Base-by-base conservation (phyloP, 2,888 invertebrate genomes). In the Polyploca ridens region DNA sequence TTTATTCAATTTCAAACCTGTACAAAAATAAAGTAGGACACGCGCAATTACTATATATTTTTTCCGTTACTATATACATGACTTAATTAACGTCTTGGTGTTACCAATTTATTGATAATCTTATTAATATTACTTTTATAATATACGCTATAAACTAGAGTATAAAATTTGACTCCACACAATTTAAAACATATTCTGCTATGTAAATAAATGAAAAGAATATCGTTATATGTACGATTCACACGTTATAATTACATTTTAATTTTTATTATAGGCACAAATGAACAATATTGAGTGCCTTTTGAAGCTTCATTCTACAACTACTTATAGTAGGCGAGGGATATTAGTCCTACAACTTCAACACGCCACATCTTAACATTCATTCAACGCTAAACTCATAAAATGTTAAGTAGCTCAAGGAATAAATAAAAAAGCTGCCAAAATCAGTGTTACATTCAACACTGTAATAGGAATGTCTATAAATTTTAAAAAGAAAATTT, bases 281-380 rank as follows among this genome's bases (percentile, higher is more conserved):
- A 90, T 89, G 88, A 90, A 91, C 88, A 85, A 80, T 86, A 83
- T 82, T 78, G 78, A 84, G 89, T 88, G 89, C 87, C 86, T 69
- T 62, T 69, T 75, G 70, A 83, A 83, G 83, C 87, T 82, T 86
- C 84, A 75, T 79, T 63, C 87, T 90, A 87, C 79, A 75, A 81
- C 88, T 89, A 90, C 81, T 84, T 88, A 86, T 69, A 82, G 84
- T 88, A 89, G 90, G 92, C 91, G 93, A 92, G 92, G 91, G 90
- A 74, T 92, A 13, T 85, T 75, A 84, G 84, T 93, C 92, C 92
- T 92, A 92, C 92, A 82, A 5, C 72, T 73, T 75, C 33, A 33
- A 58, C 13, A 33, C 3, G n/a, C 58, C 14, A n/a, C 2, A n/a
- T n/a, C n/a, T 7, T n/a, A 46, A 46, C 46, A 46, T 14, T 5